Evolutionary conservation across 1,140 invertebrate species (phyloP).

Genomic region (Maniola jurtina): DNA sequence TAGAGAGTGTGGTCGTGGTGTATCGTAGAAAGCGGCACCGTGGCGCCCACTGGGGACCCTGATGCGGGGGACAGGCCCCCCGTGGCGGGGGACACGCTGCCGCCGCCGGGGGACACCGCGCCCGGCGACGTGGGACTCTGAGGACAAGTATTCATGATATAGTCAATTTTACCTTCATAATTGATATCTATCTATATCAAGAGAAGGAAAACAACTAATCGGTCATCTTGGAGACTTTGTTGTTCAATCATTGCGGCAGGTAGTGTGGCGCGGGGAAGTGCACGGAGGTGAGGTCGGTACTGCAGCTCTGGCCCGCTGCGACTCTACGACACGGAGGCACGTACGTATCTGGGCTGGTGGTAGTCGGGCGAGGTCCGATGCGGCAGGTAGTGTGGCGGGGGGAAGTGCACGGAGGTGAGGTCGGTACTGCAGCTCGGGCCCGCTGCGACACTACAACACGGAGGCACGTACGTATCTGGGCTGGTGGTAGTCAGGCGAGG

Average conservation of each 20-base stretch:
- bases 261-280: no score
- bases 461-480: slow-evolving; percentile 50
- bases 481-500: slow-evolving; percentile 52
- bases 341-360: slow-evolving; percentile 54
- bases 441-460: background rate
- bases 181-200: no score
- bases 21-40: slow-evolving; percentile 48
- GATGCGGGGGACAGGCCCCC: slow-evolving; percentile 63
- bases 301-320: background rate
- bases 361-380: slow-evolving; percentile 51
- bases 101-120: slow-evolving; percentile 50
- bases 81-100: slow-evolving; percentile 62
- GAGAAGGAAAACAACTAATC: no score
- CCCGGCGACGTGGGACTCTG: slow-evolving; percentile 49
- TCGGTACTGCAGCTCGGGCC: slow-evolving; percentile 82
- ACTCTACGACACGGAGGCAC: slow-evolving; percentile 12
- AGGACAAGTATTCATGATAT: background rate
- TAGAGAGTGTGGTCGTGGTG: slow-evolving; percentile 46
- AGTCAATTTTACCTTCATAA: no score
- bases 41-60: slow-evolving; percentile 65
- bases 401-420: slow-evolving; percentile 94
- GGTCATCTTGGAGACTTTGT: no score
- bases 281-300: background rate
- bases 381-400: slow-evolving; percentile 83
- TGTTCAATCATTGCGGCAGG: no score